Evolutionary conservation across 2,797 vertebrate species (phyloP).

Genomic region (Clamator glandarius): DNA sequence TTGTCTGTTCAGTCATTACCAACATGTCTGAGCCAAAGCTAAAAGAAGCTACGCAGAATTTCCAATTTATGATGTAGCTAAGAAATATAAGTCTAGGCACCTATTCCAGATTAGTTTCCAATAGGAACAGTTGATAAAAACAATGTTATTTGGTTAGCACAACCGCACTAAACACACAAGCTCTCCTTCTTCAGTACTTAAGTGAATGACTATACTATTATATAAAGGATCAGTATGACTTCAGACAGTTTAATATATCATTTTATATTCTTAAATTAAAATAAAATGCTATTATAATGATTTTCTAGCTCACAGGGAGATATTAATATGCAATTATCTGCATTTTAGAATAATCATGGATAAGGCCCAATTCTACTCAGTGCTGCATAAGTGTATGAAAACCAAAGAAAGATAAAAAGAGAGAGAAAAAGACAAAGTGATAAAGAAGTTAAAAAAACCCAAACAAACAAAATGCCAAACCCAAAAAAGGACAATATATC

Average conservation of each 20-base stretch:
- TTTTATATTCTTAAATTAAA: neutral
- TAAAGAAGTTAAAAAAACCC: accelerated
- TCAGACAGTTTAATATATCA: neutral
- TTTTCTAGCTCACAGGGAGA: neutral
- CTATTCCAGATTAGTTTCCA: neutral
- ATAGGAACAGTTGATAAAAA: neutral
- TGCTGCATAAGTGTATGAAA: neutral
- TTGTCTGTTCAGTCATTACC: neutral
- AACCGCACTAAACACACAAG: neutral
- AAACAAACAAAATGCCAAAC: neutral
- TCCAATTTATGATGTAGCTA: neutral
- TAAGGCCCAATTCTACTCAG: neutral
- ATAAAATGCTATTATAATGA: neutral
- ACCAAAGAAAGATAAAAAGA: neutral
- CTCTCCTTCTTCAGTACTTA: neutral
- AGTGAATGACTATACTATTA: neutral
- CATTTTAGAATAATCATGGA: neutral
- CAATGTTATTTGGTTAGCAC: neutral
- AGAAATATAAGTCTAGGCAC: neutral
- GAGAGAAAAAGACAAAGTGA: neutral
- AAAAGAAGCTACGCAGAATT: neutral
- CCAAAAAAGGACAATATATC: neutral
- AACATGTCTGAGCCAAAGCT: neutral
- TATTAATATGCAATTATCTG: neutral
- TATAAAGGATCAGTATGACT: neutral